A percentile compares a stretch with the other conserved stretches of the same genome.
Conservation (phyloP, 30 jellyfish, hydroid and myxozoan genomes). For the Aurelia coerulea region DNA sequence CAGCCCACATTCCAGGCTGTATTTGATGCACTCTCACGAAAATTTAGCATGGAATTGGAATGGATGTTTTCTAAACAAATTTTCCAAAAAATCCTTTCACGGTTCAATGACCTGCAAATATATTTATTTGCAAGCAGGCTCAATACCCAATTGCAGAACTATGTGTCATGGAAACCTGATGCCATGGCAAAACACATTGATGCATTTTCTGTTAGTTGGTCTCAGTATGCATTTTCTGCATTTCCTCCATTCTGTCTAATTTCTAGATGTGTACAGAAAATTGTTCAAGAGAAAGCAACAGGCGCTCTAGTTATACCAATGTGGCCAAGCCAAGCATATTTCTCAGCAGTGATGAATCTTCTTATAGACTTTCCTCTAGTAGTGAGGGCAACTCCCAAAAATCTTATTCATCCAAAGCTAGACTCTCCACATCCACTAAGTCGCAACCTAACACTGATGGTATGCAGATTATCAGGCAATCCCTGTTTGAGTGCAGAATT, state of each 20-base stretch:
- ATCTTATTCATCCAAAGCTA: conserved; percentile 15
- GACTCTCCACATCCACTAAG: conserved; percentile 26
- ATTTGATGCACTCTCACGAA: conserved; percentile 35
- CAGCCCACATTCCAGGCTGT: conserved; percentile 47
- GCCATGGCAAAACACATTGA: conserved; percentile 41
- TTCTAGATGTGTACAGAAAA: conserved; percentile 39
- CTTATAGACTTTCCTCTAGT: conserved; percentile 22
- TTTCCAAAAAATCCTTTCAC: background rate
- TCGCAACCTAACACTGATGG: conserved; percentile 28
- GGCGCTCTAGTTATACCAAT: conserved; percentile 8
- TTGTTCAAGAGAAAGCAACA: conserved; percentile 22
- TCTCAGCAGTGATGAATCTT: conserved; percentile 18
- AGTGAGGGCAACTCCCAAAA: conserved; percentile 1
- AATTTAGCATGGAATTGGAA: conserved; percentile 19
- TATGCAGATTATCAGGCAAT: conserved; percentile 39
- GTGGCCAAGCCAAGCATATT: conserved; percentile 34
- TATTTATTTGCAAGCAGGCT: conserved; percentile 40
- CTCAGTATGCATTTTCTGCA: conserved; percentile 30
- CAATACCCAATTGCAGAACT: conserved; percentile 27
- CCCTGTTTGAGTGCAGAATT: conserved; percentile 29
- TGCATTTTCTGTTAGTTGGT: conserved; percentile 42
- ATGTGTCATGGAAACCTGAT: conserved; percentile 56
- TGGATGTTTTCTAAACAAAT: conserved; percentile 18
- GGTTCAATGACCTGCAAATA: background rate
- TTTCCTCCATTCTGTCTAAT: conserved; percentile 53